Evolutionary conservation across 2,113 vertebrate genomes (phyloP).

Genomic region (Arizona elegans): DNA sequence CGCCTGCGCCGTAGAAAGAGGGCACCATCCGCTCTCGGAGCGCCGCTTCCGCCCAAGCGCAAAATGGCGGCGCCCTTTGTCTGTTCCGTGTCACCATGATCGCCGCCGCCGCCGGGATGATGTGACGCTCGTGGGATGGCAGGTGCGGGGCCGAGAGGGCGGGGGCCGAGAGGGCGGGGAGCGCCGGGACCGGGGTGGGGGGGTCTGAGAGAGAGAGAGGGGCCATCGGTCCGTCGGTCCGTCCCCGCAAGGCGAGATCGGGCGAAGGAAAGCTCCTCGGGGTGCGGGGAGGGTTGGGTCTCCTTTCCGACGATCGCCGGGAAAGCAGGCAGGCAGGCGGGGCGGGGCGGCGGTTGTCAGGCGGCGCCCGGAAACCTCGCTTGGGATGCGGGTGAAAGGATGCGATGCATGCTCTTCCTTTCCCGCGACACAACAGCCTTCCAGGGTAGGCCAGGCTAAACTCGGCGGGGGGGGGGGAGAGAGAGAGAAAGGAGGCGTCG

Average conservation of each 20-base stretch:
- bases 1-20: constrained; percentile 40
- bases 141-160: not conserved
- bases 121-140: not conserved
- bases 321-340: not conserved
- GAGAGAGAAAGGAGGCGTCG: too few species aligned
- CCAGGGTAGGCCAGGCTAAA: not conserved
- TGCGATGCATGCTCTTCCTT: not conserved
- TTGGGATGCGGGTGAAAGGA: not conserved
- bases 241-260: not conserved
- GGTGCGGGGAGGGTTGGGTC: not conserved
- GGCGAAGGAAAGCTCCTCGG: not conserved
- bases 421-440: not conserved
- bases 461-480: too few species aligned
- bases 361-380: not conserved
- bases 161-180: not conserved
- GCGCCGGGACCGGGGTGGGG: not conserved
- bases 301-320: not conserved
- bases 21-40: constrained; percentile 21
- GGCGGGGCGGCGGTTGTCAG: not conserved
- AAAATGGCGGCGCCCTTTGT: constrained; percentile 78
- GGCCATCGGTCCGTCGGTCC: not conserved
- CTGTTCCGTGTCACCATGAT: constrained; percentile 58
- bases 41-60: constrained; percentile 70
- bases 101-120: not conserved
- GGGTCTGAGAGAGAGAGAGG: not conserved